Percentiles rank a stretch among this genome's conserved stretches.
These are phyloP conservation scores for Cygnus buccinator DNA, from an alignment of 2,113 vertebrate species.

Conservation along the genomic window DNA sequence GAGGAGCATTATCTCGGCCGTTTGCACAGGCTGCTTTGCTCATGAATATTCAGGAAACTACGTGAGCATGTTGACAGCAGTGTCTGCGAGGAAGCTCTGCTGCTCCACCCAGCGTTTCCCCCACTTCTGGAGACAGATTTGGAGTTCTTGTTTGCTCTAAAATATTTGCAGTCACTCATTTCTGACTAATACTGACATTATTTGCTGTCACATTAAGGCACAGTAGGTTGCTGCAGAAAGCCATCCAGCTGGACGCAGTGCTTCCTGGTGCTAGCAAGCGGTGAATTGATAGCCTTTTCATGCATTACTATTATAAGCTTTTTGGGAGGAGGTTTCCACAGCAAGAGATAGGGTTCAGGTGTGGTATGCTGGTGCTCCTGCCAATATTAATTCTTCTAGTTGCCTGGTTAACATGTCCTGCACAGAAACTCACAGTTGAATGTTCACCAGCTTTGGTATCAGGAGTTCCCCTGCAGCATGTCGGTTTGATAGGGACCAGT, in stretches of 20 bases:
- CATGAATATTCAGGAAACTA: not conserved
- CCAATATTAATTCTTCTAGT: not conserved
- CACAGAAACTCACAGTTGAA: not conserved
- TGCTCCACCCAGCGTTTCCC: not conserved
- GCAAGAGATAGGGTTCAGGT: not conserved
- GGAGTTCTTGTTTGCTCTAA: not conserved
- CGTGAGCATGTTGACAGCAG: not conserved
- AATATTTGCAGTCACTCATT: not conserved
- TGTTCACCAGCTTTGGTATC: not conserved
- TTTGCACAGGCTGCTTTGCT: not conserved
- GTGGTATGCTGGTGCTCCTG: not conserved
- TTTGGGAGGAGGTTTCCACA: slow-evolving; percentile 29
- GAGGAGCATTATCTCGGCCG: not conserved
- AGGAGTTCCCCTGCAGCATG: not conserved
- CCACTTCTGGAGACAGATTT: fast-evolving
- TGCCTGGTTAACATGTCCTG: not conserved
- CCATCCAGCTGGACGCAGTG: fast-evolving
- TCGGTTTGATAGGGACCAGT: fast-evolving
- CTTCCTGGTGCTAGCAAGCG: not conserved
- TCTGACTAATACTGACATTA: not conserved
- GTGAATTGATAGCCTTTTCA: not conserved
- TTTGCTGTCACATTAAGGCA: fast-evolving
- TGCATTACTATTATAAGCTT: not conserved
- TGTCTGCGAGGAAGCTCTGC: fast-evolving
- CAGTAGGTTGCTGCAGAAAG: fast-evolving